Evolutionary conservation across 2,113 vertebrate species (phyloP), one percentile per base, ranked within the genome.

Genomic region (Arenaria interpres): DNA sequence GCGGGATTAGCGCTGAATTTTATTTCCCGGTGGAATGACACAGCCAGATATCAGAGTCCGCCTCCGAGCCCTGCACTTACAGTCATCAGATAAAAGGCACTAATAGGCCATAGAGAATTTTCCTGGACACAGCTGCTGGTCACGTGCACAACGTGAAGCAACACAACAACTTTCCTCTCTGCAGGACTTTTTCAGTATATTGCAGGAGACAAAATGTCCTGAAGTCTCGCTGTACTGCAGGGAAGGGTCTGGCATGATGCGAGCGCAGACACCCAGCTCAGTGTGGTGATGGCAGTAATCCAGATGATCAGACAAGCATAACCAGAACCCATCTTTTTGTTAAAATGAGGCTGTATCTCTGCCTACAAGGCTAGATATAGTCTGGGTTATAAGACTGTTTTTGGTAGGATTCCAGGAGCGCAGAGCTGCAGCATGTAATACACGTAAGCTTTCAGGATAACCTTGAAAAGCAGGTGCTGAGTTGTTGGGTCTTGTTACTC

Each of bases 251-350:
- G 41, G 45, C 28, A 89, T 4, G 3, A 37, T 0, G 2, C 24
- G 17, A 92, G 50, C 2, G 1, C 75, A 91, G 69, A 56, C 64
- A 59, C 6, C 24, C 37, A 80, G 35, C 15, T 79, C 59, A 79
- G 3, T 14, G 32, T 83, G 92, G 64, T 4, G 3, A 23, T 59
- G 39, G 67, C 69, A 82, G 18, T 35, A 72, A 75, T 20, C 60
- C 82, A 69, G 62, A 62, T 39, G 24, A 75, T 54, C 77, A 71
- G 63, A 53, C 14, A 69, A 68, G 43, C 50, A 63, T 51, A 95
- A 72, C 37, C 66, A 92, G 35, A 94, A 84, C 39, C 75, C 50
- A 50, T 81, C 37, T 91, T 68, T 93, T 60, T 82, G 20, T 77
- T 91, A 73, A 90, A 95, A 78, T 60, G 27, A 75, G 18, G 7